Evolutionary conservation across 1,140 invertebrate genomes (phyloP).

Genomic region (Megalopta genalis): DNA sequence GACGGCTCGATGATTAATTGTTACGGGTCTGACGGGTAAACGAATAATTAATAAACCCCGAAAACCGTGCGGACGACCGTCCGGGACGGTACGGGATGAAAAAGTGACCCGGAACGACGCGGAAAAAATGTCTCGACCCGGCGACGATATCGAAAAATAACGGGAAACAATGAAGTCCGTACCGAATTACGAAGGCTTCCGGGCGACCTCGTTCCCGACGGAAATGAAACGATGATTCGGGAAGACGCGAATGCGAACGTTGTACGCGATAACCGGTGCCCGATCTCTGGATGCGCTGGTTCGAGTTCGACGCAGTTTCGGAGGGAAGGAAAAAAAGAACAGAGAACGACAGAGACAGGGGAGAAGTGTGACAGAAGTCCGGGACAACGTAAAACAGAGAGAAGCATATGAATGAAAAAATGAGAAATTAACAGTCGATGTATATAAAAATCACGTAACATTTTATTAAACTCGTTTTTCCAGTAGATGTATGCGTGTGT

Average conservation of each 20-base stretch:
- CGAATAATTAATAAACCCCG: constrained; percentile 20
- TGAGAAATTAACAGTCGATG: constrained; percentile 68
- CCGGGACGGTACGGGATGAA: background rate
- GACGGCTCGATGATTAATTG: constrained; percentile 23
- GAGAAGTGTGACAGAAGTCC: constrained; percentile 22
- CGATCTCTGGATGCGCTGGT: no score
- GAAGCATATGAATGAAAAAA: constrained; percentile 52
- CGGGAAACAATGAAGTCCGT: no score
- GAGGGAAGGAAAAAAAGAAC: background rate
- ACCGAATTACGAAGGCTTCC: background rate
- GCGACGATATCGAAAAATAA: no score
- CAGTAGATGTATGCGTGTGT: constrained; percentile 66
- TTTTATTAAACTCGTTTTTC: constrained; percentile 74
- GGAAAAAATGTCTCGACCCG: no score
- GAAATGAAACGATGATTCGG: no score
- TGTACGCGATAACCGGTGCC: background rate
- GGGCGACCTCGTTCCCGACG: background rate
- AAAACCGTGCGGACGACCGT: background rate
- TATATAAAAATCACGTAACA: constrained; percentile 77
- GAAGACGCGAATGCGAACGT: background rate
- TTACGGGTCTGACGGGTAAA: background rate
- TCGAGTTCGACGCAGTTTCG: no score
- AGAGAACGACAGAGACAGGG: constrained; percentile 20
- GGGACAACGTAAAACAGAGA: constrained; percentile 27
- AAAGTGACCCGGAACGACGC: background rate